phyloP scores from a whole-genome alignment of 2,888 invertebrate species.

The Subacronicta megacephala region DNA sequence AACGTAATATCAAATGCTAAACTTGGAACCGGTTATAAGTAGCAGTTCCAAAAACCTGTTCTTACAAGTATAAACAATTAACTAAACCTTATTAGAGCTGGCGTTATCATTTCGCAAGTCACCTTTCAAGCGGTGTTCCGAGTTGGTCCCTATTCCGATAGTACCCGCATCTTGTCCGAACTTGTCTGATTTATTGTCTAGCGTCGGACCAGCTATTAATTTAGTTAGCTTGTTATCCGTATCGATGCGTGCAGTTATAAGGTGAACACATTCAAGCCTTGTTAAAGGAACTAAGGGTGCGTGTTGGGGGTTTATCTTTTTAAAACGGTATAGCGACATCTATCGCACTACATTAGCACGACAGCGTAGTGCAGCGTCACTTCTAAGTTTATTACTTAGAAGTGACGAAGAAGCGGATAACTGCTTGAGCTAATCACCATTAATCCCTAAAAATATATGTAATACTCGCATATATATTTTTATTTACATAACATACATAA shows the following conservation, averaged over 20 bases:
- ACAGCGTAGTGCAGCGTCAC: too few relatives aligned
- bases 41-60: neutral
- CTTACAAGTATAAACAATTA: slow-evolving; percentile 9
- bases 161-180: slow-evolving; percentile 52
- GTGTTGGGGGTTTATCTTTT: neutral
- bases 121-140: slow-evolving; percentile 41
- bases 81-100: slow-evolving; percentile 15
- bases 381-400: too few relatives aligned
- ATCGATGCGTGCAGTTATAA: slow-evolving; percentile 33
- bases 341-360: too few relatives aligned
- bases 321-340: too few relatives aligned
- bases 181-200: slow-evolving; percentile 54
- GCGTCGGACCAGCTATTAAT: slow-evolving; percentile 49
- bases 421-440: too few relatives aligned
- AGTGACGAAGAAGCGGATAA: too few relatives aligned
- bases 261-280: slow-evolving; percentile 13
- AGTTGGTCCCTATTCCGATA: slow-evolving; percentile 47
- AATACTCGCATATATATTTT: too few relatives aligned
- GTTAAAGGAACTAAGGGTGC: neutral
- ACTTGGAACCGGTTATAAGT: too few relatives aligned
- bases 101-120: slow-evolving; percentile 53
- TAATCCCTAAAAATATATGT: too few relatives aligned
- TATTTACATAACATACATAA: too few relatives aligned
- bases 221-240: slow-evolving; percentile 47
- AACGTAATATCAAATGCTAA: too few relatives aligned